Conservation (phyloP, 2,797 vertebrate genomes). For the Poecilia velifera region DNA sequence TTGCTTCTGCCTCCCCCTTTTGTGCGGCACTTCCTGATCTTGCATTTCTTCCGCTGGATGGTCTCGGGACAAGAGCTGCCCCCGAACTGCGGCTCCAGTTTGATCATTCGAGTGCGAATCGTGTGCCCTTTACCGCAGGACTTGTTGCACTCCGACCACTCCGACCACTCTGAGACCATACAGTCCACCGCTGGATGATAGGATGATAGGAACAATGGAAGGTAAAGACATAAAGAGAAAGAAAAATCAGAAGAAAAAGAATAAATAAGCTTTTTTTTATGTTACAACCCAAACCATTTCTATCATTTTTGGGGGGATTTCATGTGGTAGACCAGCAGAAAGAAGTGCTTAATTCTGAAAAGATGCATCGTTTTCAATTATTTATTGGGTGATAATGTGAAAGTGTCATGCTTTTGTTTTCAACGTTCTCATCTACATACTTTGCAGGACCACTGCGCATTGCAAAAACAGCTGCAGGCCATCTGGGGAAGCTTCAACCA, state of each 20-base stretch:
- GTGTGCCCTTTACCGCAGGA: conserved; percentile 96
- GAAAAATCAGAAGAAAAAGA: background rate
- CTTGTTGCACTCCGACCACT: conserved; percentile 97
- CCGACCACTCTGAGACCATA: conserved; percentile 94
- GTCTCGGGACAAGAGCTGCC: conserved; percentile 91
- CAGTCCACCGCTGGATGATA: conserved; percentile 86
- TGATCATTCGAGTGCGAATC: conserved; percentile 94
- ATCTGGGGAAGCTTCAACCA: background rate
- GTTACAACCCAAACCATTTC: background rate
- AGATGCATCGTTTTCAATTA: background rate
- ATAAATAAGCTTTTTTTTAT: background rate
- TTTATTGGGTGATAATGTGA: background rate
- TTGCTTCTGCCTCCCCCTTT: conserved; percentile 79
- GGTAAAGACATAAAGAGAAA: background rate
- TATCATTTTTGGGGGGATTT: background rate
- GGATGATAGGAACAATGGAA: background rate
- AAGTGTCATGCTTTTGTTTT: background rate
- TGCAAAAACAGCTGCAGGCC: background rate
- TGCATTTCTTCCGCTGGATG: conserved; percentile 93
- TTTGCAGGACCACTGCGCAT: background rate
- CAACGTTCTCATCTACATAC: background rate
- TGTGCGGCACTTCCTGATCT: conserved; percentile 89
- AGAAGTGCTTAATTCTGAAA: background rate
- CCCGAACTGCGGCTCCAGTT: conserved; percentile 92
- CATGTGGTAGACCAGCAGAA: background rate